These are phyloP conservation scores for Muscidifurax raptorellus DNA, from an alignment of 1,140 invertebrate genomes.

Conservation along the genomic window DNA sequence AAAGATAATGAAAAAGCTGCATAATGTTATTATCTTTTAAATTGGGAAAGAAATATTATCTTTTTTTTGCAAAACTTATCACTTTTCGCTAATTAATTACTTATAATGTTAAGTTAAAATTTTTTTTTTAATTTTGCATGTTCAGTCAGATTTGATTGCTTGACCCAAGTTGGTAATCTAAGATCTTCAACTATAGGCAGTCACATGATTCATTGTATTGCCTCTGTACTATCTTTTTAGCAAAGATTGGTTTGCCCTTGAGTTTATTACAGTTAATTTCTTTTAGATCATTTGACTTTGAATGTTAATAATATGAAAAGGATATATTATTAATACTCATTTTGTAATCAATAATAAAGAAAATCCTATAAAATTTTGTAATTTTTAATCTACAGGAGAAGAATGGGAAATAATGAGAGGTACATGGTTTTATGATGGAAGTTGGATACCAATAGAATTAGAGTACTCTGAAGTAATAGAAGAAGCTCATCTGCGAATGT, in stretches of 20 bases:
- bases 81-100: neutral
- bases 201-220: conserved; percentile 21
- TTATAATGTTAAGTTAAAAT: neutral
- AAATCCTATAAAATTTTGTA: neutral
- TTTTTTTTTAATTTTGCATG: neutral
- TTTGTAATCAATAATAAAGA: neutral
- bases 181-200: neutral
- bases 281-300: conserved; percentile 58
- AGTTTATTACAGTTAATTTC: conserved; percentile 65
- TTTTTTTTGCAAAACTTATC: too few relatives aligned
- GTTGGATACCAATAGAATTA: conserved; percentile 82
- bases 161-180: neutral
- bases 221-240: conserved; percentile 52
- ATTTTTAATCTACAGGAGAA: conserved; percentile 71
- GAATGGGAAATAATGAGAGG: conserved; percentile 79
- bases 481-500: conserved; percentile 78
- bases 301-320: conserved; percentile 31
- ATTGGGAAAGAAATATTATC: too few relatives aligned
- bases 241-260: conserved; percentile 66
- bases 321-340: neutral
- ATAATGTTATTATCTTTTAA: too few relatives aligned
- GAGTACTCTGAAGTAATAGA: conserved; percentile 80
- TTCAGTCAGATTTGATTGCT: conserved; percentile 26
- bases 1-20: neutral
- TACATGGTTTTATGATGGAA: conserved; percentile 84